Conservation (phyloP, 2,113 vertebrate species). For the Tupaia chinensis region DNA sequence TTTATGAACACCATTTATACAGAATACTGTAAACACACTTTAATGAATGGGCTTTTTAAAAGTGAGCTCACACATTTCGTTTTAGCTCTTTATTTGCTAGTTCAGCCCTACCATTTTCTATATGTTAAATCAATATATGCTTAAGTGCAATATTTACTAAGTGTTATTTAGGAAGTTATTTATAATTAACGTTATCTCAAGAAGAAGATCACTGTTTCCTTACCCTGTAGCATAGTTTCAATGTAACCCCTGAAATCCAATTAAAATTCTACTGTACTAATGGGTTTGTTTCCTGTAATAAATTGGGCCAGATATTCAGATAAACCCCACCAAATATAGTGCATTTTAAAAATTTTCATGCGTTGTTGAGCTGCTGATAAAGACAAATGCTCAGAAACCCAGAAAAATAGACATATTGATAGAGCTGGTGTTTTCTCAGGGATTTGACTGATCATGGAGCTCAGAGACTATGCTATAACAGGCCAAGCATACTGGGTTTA, state of each 20-base stretch:
- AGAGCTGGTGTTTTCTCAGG: not conserved
- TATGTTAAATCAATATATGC: not conserved
- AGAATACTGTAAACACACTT: not conserved
- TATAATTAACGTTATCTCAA: not conserved
- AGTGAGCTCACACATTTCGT: not conserved
- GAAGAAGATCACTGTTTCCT: not conserved
- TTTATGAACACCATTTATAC: conserved; percentile 2
- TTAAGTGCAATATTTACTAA: not conserved
- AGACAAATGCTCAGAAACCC: not conserved
- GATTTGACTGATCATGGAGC: not conserved
- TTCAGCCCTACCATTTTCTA: not conserved
- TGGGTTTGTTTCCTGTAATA: not conserved
- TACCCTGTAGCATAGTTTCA: not conserved
- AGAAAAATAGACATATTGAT: not conserved
- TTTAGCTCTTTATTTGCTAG: not conserved
- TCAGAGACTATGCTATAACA: not conserved
- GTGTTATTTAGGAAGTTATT: not conserved
- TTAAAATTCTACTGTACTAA: not conserved
- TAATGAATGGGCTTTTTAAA: not conserved
- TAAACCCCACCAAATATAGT: not conserved
- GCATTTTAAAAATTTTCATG: not conserved
- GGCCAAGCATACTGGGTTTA: not conserved
- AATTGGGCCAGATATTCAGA: not conserved
- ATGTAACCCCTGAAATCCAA: not conserved
- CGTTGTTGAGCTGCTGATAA: not conserved